These are phyloP conservation scores for Gambusia yucatana DNA, from an alignment of 2,797 vertebrate species.

Conservation along the genomic window DNA sequence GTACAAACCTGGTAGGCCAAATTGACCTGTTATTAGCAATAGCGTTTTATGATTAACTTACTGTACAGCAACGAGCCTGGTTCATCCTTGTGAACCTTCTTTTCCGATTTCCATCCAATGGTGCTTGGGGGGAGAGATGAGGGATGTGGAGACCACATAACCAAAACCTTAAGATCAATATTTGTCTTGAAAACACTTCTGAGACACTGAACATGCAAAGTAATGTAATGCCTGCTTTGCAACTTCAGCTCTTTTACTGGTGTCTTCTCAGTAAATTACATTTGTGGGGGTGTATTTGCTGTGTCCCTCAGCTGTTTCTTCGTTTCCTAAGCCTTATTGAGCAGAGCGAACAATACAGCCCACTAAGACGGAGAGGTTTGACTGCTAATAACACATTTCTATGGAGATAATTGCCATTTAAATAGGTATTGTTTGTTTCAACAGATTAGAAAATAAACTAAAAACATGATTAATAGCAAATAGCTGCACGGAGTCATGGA, in stretches of 20 bases:
- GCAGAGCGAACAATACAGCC: neutral
- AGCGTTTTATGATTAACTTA: neutral
- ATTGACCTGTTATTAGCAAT: neutral
- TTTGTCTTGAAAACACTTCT: neutral
- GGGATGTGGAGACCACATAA: neutral
- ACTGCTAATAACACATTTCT: neutral
- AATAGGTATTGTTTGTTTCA: neutral
- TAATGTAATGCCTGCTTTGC: neutral
- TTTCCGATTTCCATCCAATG: neutral
- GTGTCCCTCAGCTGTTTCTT: neutral
- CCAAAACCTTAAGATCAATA: neutral
- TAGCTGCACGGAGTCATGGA: neutral
- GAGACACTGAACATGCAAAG: neutral
- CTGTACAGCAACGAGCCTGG: neutral
- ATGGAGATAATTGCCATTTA: neutral
- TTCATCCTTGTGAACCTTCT: neutral
- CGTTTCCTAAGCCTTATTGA: neutral
- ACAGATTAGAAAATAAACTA: neutral
- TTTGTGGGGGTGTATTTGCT: neutral
- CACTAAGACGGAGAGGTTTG: neutral
- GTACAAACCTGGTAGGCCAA: neutral
- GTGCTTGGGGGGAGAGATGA: too few species aligned
- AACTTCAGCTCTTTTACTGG: neutral
- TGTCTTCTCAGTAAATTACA: neutral
- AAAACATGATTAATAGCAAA: slow-evolving; percentile 5